Base-by-base conservation (phyloP, 1,140 invertebrate species). In the Lamellibrachia luymesi region DNA sequence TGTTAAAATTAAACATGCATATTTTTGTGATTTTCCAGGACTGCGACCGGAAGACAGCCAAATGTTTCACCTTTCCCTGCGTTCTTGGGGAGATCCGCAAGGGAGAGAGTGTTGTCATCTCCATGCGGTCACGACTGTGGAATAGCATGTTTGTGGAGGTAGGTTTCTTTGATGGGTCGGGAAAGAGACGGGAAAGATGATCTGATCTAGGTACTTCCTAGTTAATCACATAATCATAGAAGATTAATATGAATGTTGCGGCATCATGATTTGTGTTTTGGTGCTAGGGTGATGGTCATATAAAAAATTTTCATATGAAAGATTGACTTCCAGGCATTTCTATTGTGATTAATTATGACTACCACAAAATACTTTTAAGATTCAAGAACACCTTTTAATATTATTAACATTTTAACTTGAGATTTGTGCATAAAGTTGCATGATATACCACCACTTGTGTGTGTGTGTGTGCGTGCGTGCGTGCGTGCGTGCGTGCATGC, bases 51-150 rank as follows among this genome's bases (percentile, higher is more conserved):
- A 97, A 97, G 13, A 98, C 98, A 6, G 98, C 98, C 0, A 98
- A 98, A 94, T 99, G 98, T 95, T 97, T 98, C n/a, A 97, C 97
- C 93, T 98, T 99, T 92, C 97, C 96, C 91, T 99, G 98, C 95
- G 97, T 97, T 0, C 97, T 99, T 92, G 97, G 97, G 94, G 97
- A 98, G 94, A 97, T 99, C 93, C 97, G 97, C 50, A 97, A 97
- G 50, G 97, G 97, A 94, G 91, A 92, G 22, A 97, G 97, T 94
- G 97, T 97, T 1, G 97, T 97, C 1, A 98, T 99, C 93, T 97
- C 97, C 89, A 97, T 99, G 38, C 97, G 97, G 95, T 98, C 98
- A 2, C 97, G 97, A 92, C 96, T 99, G 8, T 99, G 98, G 98
- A 99, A 99, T 97, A 97, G 98, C 1, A 99, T 98, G 0, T 96